Base-by-base conservation (phyloP, 1,140 invertebrate genomes). In the Tribolium castaneum region DNA sequence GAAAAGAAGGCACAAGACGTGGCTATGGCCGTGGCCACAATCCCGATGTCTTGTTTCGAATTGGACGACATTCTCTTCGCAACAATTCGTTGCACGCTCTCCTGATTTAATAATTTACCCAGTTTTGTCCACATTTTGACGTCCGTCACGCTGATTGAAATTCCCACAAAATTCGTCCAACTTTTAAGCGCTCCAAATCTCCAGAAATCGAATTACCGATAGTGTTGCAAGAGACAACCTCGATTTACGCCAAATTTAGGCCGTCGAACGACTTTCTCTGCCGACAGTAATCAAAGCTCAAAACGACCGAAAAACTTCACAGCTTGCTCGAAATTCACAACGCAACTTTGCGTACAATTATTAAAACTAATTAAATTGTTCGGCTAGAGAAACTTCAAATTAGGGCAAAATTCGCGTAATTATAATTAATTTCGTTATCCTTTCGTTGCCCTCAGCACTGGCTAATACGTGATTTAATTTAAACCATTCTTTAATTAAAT, bases 351-450 rank as follows among this genome's bases (percentile, higher is more conserved):
- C 25, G 25, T 52, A 52, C 25, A 22, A 59, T 59, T 25, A 59
- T 59, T 59, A 59, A 25, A 59, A 9, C 25, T 59, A 59, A 59
- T 59, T 59, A 12, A 59, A 59, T 59, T 59, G 54, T 22, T 22
- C 16, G 22, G 3, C 9, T 25, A 19, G 6, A 25, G 22, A 25
- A 59, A 59, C 54, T 25, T 25, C 54, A 30, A 59, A 59, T 59
- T 9, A 19, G 22, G 16, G 19, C 6, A 30, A 52, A 52, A 59
- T 19, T 59, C 54, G 16, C 14, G 10, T 19, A 59, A 59, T 59
- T 59, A 59, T 59, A 59, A 59, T 59, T 59, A 59, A 59, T 59
- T 59, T 56, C 7, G 19, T 56, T 56, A 56, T 56, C 54, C 50
- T 19, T 56, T 19, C 14, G 16, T 56, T 7, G 34, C 34, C 9